phyloP scores from a whole-genome alignment of 2,888 invertebrate genomes.

The Nezara viridula region DNA sequence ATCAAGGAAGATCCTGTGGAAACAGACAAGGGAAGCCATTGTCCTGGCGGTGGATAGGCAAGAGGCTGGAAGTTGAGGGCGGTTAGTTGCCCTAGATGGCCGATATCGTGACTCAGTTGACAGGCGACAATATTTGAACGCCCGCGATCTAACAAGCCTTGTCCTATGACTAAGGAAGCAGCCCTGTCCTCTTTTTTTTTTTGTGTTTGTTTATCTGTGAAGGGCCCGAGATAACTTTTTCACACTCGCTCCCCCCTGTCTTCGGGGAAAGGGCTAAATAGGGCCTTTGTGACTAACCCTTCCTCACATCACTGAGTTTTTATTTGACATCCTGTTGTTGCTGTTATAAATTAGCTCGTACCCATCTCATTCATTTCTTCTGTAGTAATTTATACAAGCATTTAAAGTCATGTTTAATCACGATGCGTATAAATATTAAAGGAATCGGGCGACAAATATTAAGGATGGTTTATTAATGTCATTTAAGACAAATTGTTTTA shows the following conservation, averaged over 20 bases:
- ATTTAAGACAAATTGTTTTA: too few relatives aligned
- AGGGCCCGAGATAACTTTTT: conserved; percentile 35
- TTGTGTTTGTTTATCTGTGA: conserved; percentile 8
- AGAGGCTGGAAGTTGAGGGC: conserved; percentile 18
- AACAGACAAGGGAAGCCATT: not conserved
- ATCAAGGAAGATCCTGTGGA: not conserved
- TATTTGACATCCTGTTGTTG: conserved; percentile 17
- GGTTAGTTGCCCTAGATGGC: conserved; percentile 4
- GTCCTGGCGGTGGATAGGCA: not conserved
- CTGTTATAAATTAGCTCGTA: not conserved
- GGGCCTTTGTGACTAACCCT: not conserved
- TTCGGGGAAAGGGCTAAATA: conserved; percentile 30
- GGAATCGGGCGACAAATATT: too few relatives aligned
- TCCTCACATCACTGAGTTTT: not conserved
- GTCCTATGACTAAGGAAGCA: conserved; percentile 16
- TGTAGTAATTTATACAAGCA: not conserved
- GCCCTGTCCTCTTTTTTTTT: not conserved
- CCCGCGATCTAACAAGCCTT: not conserved
- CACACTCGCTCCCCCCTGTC: conserved; percentile 41
- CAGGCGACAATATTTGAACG: conserved; percentile 33
- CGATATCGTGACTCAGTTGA: conserved; percentile 7
- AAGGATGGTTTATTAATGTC: too few relatives aligned
- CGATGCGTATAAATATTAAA: not conserved
- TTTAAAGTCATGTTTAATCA: conserved; percentile 2
- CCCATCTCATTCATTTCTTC: not conserved